phyloP scores from a whole-genome alignment of 1,140 invertebrate species.

The Wasmannia auropunctata region DNA sequence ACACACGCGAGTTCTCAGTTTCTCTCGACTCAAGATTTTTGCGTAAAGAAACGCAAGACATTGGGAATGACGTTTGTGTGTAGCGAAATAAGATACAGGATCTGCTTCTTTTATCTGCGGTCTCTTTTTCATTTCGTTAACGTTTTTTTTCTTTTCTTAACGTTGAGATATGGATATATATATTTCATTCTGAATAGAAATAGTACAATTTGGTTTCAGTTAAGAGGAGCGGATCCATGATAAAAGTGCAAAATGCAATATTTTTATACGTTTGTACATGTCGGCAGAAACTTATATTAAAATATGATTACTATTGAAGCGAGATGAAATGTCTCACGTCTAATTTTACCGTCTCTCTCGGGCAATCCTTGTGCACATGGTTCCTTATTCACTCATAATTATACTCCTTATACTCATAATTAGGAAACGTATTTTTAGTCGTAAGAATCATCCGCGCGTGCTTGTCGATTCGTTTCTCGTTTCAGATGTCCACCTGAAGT shows the following conservation, averaged over 20 bases:
- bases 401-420: neutral
- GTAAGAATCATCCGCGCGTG: neutral
- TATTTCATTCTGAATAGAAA: neutral
- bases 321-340: neutral
- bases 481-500: neutral
- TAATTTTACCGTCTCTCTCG: neutral
- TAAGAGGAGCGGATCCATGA: neutral
- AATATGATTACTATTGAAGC: neutral
- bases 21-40: neutral
- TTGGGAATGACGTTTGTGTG: neutral
- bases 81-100: neutral
- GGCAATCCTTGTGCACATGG: neutral
- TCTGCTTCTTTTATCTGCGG: neutral
- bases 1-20: neutral
- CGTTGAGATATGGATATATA: neutral
- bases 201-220: neutral
- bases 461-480: neutral
- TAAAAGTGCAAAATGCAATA: conserved; percentile 26
- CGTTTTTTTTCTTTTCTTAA: neutral
- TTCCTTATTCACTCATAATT: neutral
- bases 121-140: neutral
- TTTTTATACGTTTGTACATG: conserved; percentile 40
- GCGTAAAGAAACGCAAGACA: neutral
- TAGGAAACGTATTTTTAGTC: neutral
- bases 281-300: neutral